Evolutionary conservation across 2,797 vertebrate genomes (phyloP).

Genomic region (Lophotriccus pileatus): DNA sequence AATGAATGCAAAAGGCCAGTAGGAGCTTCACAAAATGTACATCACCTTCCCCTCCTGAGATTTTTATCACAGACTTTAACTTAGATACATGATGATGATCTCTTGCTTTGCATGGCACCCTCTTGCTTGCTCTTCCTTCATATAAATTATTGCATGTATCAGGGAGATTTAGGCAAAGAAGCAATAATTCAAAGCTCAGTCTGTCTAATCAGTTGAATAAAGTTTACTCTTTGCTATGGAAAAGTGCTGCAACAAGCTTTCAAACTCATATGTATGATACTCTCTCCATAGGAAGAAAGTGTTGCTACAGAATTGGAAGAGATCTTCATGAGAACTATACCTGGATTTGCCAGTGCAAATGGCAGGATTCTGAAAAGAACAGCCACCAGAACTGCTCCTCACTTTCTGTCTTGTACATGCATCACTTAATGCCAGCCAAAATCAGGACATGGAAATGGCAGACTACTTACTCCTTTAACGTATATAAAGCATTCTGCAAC

Average conservation of each 20-base stretch:
- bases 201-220: conserved; percentile 35
- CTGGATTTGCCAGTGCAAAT: neutral
- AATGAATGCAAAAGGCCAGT: conserved; percentile 22
- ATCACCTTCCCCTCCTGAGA: neutral
- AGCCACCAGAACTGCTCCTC: neutral
- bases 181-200: neutral
- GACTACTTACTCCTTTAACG: neutral
- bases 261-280: neutral
- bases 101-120: neutral
- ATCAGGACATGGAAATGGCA: neutral
- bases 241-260: neutral
- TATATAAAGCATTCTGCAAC: neutral
- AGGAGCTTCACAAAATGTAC: neutral
- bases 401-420: neutral
- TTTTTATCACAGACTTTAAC: conserved; percentile 42
- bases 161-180: neutral
- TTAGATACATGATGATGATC: neutral
- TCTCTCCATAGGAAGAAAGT: neutral
- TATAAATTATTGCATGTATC: neutral
- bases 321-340: neutral
- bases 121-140: conserved; percentile 16
- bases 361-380: neutral
- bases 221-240: conserved; percentile 2
- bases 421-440: neutral
- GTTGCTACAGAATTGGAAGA: neutral